Evolutionary conservation across 1,140 invertebrate genomes (phyloP).

Genomic region (Drosophila sp.): DNA sequence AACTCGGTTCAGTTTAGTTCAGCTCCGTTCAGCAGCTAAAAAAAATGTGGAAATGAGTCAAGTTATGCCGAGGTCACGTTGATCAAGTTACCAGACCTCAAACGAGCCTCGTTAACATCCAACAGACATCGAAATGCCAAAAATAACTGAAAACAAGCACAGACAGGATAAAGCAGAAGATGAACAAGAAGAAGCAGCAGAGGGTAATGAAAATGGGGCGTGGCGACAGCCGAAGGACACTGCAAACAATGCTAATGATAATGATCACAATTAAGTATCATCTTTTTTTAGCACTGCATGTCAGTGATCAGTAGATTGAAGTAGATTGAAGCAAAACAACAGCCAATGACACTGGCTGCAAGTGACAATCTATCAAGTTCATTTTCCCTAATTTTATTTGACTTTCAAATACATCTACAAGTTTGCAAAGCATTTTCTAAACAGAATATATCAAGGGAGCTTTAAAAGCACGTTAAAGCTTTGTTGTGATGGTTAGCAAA

Average conservation of each 20-base stretch:
- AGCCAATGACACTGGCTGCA: not conserved
- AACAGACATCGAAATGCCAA: not conserved
- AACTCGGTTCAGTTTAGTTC: constrained; percentile 8
- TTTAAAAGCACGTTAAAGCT: too few relatives aligned
- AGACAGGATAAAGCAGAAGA: not conserved
- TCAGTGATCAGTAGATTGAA: not conserved
- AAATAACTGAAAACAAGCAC: not conserved
- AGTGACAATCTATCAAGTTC: not conserved
- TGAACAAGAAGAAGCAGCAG: not conserved
- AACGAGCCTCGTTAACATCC: constrained; percentile 28
- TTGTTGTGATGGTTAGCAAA: too few relatives aligned
- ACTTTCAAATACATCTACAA: too few relatives aligned
- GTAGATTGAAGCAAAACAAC: not conserved
- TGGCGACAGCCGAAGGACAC: constrained; percentile 38
- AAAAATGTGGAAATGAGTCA: constrained; percentile 38
- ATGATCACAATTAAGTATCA: constrained; percentile 15
- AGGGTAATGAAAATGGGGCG: not conserved
- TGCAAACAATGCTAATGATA: constrained; percentile 31
- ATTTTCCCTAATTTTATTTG: too few relatives aligned
- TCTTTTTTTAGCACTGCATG: not conserved
- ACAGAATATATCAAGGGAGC: too few relatives aligned
- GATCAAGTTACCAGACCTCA: constrained; percentile 47
- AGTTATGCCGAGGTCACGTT: constrained; percentile 56
- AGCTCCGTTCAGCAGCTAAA: too few relatives aligned
- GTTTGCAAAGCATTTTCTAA: too few relatives aligned